Conservation (phyloP, 2,888 invertebrate genomes). For the Lepeophtheirus nordmannii region DNA sequence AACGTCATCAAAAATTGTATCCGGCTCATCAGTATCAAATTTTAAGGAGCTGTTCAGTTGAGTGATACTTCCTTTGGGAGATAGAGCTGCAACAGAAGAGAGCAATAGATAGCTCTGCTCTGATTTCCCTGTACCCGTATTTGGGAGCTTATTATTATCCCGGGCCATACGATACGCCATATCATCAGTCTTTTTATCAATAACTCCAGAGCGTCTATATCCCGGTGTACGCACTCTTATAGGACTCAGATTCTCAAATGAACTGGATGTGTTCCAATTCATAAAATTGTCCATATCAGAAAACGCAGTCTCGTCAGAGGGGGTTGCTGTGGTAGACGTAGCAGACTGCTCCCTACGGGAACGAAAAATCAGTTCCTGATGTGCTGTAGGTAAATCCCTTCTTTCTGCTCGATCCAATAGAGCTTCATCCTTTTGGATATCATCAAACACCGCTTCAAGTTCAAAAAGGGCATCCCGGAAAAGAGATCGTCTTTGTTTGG, state of each 20-base stretch:
- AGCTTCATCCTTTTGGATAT: constrained; percentile 58
- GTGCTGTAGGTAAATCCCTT: constrained; percentile 46
- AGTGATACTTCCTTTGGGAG: constrained; percentile 28
- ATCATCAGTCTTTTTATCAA: constrained; percentile 56
- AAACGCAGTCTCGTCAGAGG: constrained; percentile 25
- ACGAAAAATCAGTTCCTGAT: constrained; percentile 30
- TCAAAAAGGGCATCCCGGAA: constrained; percentile 60
- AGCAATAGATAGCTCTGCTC: constrained; percentile 44
- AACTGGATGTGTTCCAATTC: constrained; percentile 26
- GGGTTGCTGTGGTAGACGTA: constrained; percentile 21
- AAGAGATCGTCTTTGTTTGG: constrained; percentile 15
- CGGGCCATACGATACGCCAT: constrained; percentile 54
- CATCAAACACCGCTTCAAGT: constrained; percentile 68
- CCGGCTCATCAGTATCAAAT: constrained; percentile 45
- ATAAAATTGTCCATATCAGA: constrained; percentile 26
- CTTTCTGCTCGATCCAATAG: constrained; percentile 61
- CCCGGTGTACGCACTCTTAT: constrained; percentile 31
- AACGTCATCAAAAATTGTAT: constrained; percentile 66
- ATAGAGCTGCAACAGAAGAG: constrained; percentile 45
- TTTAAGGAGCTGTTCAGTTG: constrained; percentile 24
- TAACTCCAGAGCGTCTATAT: constrained; percentile 38
- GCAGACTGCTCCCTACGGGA: constrained; percentile 23
- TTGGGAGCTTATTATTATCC: constrained; percentile 34
- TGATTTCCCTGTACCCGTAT: constrained; percentile 1
- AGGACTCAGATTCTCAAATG: constrained; percentile 25